Evolutionary conservation across 1,140 invertebrate species (phyloP), one percentile per base, ranked within the genome.

Genomic region (Tyrophagus putrescentiae): DNA sequence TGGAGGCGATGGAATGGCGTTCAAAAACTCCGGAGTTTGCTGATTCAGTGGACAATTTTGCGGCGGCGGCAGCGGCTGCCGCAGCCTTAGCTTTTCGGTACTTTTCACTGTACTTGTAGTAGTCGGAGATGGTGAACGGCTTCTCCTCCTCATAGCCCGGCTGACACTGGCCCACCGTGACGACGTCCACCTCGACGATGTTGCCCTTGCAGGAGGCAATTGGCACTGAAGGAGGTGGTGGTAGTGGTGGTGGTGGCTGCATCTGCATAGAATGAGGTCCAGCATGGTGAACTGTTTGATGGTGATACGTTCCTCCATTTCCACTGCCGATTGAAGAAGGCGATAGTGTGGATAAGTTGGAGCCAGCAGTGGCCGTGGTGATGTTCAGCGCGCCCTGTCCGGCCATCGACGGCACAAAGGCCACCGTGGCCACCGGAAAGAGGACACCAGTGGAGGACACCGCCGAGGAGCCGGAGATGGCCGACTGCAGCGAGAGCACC

Each of bases 101-200:
- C 68, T 91, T 91, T 28, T 87, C 90, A 50, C 89, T 93, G 70
- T 96, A 96, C 73, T 95, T 94, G 73, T 94, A 96, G 74, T 93
- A 94, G 71, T 96, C 91, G 0, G 88, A 84, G 84, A 93, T 91
- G 76, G 94, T 89, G 72, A 92, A 96, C 13, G 90, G 90, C 71
- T 96, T 95, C 0, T 86, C 87, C 32, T 90, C 84, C 76, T 95
- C 89, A 65, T 86, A 81, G 68, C 92, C 93, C 0, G 88, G 87
- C 67, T 89, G 87, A 73, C 84, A 89, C 63, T 86, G 86, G 25
- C 85, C 87, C 32, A 84, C 80, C 67, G 87, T 83, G 18, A 91
- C 85, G 0, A 91, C 77, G 0, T 84, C 87, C 16, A 69, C 65
- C 62, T 64, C 63, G 33, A 61, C 60, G 23, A 36, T 52, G 16